phyloP scores from a whole-genome alignment of 1,140 invertebrate species.

The Musca domestica region DNA sequence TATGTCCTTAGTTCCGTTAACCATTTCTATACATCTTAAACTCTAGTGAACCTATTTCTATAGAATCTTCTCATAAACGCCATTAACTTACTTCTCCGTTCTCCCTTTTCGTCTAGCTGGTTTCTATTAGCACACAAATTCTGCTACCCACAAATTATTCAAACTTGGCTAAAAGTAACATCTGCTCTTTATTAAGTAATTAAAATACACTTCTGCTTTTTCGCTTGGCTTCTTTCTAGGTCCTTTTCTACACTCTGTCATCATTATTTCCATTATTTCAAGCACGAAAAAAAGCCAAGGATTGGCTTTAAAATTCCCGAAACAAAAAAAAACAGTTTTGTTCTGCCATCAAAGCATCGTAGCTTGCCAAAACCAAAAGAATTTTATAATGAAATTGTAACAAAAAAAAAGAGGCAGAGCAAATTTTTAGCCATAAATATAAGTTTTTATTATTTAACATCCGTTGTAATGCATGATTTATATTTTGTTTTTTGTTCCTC shows the following conservation, averaged over 20 bases:
- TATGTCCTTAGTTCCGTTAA: no score
- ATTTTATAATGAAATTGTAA: background rate
- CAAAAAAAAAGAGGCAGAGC: background rate
- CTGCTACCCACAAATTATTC: background rate
- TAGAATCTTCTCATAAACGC: no score
- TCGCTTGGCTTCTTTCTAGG: no score
- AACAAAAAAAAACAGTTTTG: background rate
- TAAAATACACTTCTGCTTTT: background rate
- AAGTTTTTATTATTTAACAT: constrained; percentile 14
- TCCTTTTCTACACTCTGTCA: background rate
- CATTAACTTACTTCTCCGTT: no score
- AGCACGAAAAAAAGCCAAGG: background rate
- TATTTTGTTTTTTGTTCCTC: background rate
- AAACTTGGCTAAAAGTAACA: background rate
- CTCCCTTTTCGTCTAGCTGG: no score
- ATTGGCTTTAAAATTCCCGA: no score
- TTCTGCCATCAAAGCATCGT: background rate
- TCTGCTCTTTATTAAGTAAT: constrained; percentile 16
- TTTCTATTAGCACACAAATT: no score
- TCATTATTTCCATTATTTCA: background rate
- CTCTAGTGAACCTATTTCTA: no score
- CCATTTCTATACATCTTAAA: no score
- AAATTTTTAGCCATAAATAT: background rate
- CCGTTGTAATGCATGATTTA: constrained; percentile 14
- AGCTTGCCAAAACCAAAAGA: background rate